These are phyloP conservation scores for Drosophila albomicans DNA, from an alignment of 1,140 invertebrate genomes.

Conservation along the genomic window DNA sequence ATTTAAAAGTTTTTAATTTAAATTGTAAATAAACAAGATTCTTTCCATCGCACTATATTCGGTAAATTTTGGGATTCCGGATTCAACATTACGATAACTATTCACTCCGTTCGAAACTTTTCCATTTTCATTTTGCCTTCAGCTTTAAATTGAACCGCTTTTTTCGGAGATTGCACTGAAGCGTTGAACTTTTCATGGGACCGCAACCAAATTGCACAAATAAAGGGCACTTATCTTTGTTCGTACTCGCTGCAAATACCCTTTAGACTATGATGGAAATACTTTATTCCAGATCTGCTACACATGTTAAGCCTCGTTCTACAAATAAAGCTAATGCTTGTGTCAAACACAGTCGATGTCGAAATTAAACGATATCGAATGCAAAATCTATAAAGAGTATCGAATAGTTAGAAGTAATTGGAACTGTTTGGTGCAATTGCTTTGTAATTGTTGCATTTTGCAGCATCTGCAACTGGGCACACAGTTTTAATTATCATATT, in stretches of 20 bases:
- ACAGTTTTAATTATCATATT: constrained; percentile 75
- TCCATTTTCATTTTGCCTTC: constrained; percentile 20
- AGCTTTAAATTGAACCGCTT: constrained; percentile 20
- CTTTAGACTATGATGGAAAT: constrained; percentile 3
- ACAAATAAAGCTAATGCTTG: no score
- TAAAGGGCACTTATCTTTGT: constrained; percentile 3
- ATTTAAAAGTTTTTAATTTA: no score
- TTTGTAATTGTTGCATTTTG: constrained; percentile 43
- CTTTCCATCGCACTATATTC: no score
- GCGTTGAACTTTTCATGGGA: constrained; percentile 19
- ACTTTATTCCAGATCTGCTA: no score
- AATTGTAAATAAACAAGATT: no score
- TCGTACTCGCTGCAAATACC: background rate
- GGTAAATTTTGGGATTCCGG: constrained; percentile 24
- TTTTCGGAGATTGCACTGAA: constrained; percentile 26
- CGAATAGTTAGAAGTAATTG: background rate
- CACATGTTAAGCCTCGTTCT: background rate
- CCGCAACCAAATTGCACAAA: constrained; percentile 35
- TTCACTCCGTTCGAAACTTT: background rate
- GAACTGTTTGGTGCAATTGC: background rate
- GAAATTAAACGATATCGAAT: no score
- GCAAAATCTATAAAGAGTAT: constrained; percentile 3
- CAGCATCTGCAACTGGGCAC: constrained; percentile 35
- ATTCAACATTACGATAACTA: background rate
- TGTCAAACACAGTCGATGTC: no score